Evolutionary conservation across 2,113 vertebrate genomes (phyloP).

Genomic region (Cacatua alba): DNA sequence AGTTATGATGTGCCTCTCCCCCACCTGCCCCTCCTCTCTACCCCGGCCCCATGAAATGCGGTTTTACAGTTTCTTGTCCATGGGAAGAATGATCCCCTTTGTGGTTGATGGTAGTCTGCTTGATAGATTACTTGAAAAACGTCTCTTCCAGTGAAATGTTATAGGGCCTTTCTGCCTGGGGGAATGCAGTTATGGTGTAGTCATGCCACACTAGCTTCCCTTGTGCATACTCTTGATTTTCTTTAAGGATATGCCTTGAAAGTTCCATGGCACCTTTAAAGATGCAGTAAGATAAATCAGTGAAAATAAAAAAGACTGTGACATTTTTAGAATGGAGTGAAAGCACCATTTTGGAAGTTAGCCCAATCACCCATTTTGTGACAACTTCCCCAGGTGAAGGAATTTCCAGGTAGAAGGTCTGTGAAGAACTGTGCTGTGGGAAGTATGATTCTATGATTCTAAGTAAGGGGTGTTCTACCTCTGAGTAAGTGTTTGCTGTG

Average conservation of each 20-base stretch:
- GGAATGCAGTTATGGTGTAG: neutral
- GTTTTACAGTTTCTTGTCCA: neutral
- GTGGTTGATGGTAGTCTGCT: neutral
- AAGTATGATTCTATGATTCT: neutral
- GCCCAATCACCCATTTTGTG: neutral
- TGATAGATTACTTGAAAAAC: neutral
- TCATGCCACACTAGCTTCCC: neutral
- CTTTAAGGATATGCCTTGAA: neutral
- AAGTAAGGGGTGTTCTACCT: neutral
- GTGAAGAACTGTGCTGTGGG: neutral
- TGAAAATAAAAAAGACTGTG: neutral
- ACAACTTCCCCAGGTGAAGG: neutral
- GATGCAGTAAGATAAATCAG: neutral
- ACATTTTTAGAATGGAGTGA: neutral
- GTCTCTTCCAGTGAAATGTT: neutral
- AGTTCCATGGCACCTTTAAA: neutral
- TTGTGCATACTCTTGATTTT: neutral
- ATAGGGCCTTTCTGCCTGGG: neutral
- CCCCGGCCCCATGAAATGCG: fast-evolving
- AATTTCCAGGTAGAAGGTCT: neutral
- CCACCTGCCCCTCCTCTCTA: too few species aligned
- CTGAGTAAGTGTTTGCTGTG: neutral
- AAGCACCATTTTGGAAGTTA: neutral
- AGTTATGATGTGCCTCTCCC: neutral
- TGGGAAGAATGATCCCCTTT: neutral